phyloP scores from a whole-genome alignment of 2,888 invertebrate species.

The Lagria hirta region DNA sequence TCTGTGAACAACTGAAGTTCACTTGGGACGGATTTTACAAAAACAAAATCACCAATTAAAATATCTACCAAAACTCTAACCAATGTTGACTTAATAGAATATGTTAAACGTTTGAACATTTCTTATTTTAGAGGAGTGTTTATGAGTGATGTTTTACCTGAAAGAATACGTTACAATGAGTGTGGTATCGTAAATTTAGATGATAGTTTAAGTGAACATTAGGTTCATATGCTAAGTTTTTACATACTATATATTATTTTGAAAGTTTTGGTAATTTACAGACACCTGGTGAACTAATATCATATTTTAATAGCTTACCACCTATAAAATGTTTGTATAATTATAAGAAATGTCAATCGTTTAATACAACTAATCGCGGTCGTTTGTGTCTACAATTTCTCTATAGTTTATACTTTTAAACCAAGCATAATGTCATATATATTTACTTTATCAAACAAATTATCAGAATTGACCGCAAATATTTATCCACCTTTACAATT shows the following conservation, averaged over 20 bases:
- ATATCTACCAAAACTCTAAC: constrained; percentile 40
- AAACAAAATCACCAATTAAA: constrained; percentile 28
- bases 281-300: constrained; percentile 17
- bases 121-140: constrained; percentile 44
- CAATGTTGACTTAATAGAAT: constrained; percentile 39
- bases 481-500: constrained; percentile 8
- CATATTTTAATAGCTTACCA: constrained; percentile 7
- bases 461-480: too few species aligned
- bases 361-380: constrained; percentile 13
- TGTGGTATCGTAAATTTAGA: constrained; percentile 40
- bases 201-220: constrained; percentile 19
- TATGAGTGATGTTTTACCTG: constrained; percentile 48
- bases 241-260: constrained; percentile 22
- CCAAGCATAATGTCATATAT: constrained; percentile 1
- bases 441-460: constrained; percentile 21
- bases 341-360: constrained; percentile 9
- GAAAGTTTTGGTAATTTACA: constrained; percentile 20
- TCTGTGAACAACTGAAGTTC: too few species aligned
- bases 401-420: too few species aligned
- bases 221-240: constrained; percentile 14
- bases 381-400: constrained; percentile 20
- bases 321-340: constrained; percentile 13
- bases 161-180: constrained; percentile 31
- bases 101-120: constrained; percentile 32
- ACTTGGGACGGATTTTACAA: too few species aligned